A percentile compares a stretch with the other conserved stretches of the same genome.
Conservation (phyloP, 2,888 invertebrate genomes). For the Spilosoma lubricipeda region DNA sequence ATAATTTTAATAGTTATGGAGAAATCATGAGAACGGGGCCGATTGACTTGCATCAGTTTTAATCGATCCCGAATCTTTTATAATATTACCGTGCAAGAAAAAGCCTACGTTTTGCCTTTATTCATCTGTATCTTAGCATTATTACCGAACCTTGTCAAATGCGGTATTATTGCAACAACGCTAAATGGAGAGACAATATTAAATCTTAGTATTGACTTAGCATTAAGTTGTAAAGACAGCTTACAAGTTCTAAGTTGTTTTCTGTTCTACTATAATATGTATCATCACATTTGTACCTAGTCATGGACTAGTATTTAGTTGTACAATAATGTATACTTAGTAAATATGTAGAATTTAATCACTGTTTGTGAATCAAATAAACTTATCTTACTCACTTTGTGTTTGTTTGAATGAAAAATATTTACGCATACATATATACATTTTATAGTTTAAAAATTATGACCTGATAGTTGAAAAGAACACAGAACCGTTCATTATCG, state of each 20-base stretch:
- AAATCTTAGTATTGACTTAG: not conserved
- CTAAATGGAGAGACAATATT: not conserved
- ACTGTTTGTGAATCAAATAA: constrained; percentile 51
- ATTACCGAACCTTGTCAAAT: not conserved
- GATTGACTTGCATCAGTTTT: not conserved
- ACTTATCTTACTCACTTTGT: constrained; percentile 19
- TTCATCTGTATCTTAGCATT: not conserved
- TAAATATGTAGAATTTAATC: constrained; percentile 48
- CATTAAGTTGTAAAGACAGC: not conserved
- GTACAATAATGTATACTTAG: constrained; percentile 48
- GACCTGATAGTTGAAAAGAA: too few species aligned
- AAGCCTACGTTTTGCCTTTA: not conserved
- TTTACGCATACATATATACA: not conserved
- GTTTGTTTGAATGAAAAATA: constrained; percentile 3
- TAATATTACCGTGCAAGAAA: not conserved
- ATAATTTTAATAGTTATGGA: not conserved
- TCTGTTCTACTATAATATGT: not conserved
- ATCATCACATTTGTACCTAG: constrained; percentile 47
- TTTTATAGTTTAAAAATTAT: too few species aligned
- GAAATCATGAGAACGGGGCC: not conserved
- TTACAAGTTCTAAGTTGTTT: constrained; percentile 1
- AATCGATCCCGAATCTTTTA: not conserved
- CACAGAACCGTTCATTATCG: too few species aligned
- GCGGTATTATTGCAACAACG: not conserved
- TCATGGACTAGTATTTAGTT: constrained; percentile 56